Evolutionary conservation across 2,113 vertebrate species (phyloP).

Genomic region (Silurus glanis): DNA sequence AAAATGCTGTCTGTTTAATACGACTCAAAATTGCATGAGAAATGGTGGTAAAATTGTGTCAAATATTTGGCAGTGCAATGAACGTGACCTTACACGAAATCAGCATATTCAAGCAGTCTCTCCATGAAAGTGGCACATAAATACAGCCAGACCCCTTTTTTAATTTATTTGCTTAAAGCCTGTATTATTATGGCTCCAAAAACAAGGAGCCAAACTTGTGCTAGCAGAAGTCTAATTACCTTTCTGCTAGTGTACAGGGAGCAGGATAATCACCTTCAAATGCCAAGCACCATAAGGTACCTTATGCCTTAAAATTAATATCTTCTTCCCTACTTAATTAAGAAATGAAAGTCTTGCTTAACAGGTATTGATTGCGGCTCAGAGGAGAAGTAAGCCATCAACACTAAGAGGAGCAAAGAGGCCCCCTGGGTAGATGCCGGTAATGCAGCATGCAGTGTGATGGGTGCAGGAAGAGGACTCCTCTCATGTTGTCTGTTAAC

Average conservation of each 20-base stretch:
- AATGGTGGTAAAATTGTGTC: constrained; percentile 12
- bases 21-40: constrained; percentile 1
- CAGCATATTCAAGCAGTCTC: not conserved
- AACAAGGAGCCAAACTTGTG: constrained; percentile 65
- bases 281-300: constrained; percentile 76
- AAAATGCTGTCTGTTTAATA: constrained; percentile 14
- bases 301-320: constrained; percentile 75
- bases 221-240: constrained; percentile 77
- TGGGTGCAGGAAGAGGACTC: constrained; percentile 21
- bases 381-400: constrained; percentile 65
- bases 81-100: constrained; percentile 8
- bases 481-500: constrained; percentile 13
- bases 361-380: constrained; percentile 75
- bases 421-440: constrained; percentile 54
- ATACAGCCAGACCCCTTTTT: constrained; percentile 14
- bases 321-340: constrained; percentile 73
- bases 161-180: constrained; percentile 30
- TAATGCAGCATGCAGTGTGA: constrained; percentile 19
- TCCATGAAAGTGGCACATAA: not conserved
- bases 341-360: constrained; percentile 71
- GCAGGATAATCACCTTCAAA: constrained; percentile 75
- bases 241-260: constrained; percentile 71
- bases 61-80: constrained; percentile 25
- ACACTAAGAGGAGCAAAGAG: constrained; percentile 61
- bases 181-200: constrained; percentile 45